Conservation (phyloP, 2,797 vertebrate genomes). For the Chelmon rostratus region DNA sequence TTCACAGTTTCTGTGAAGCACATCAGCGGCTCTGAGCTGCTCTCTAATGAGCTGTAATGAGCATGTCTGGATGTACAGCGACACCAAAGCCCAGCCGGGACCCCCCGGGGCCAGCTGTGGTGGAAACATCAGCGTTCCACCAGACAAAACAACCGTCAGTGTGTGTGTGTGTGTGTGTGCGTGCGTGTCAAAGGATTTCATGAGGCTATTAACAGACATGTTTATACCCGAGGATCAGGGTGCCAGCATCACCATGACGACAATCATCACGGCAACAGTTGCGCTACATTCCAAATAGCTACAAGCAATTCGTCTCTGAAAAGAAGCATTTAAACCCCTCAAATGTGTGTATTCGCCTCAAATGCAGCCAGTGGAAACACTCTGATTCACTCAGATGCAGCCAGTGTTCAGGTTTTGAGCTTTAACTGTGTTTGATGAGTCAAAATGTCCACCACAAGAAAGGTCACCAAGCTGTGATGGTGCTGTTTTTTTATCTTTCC, state of each 20-base stretch:
- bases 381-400: not conserved
- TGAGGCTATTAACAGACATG: slow-evolving; percentile 75
- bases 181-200: slow-evolving; percentile 42
- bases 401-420: too few species aligned
- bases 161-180: slow-evolving; percentile 7
- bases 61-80: slow-evolving; percentile 3
- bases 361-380: not conserved
- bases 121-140: slow-evolving; percentile 59
- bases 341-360: not conserved
- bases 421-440: too few species aligned
- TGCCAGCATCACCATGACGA: slow-evolving; percentile 48
- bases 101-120: slow-evolving; percentile 45
- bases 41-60: slow-evolving; percentile 65
- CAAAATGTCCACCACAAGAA: too few species aligned
- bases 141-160: slow-evolving; percentile 42
- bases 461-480: too few species aligned
- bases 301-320: not conserved
- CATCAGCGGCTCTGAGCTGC: slow-evolving; percentile 12
- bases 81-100: slow-evolving; percentile 45
- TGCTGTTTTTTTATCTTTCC: too few species aligned
- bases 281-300: slow-evolving; percentile 23
- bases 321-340: not conserved
- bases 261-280: slow-evolving; percentile 17
- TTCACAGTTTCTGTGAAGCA: slow-evolving; percentile 17
- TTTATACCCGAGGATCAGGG: slow-evolving; percentile 58